Evolutionary conservation across 2,797 vertebrate genomes (phyloP).

Genomic region (Orestias chungarensis): DNA sequence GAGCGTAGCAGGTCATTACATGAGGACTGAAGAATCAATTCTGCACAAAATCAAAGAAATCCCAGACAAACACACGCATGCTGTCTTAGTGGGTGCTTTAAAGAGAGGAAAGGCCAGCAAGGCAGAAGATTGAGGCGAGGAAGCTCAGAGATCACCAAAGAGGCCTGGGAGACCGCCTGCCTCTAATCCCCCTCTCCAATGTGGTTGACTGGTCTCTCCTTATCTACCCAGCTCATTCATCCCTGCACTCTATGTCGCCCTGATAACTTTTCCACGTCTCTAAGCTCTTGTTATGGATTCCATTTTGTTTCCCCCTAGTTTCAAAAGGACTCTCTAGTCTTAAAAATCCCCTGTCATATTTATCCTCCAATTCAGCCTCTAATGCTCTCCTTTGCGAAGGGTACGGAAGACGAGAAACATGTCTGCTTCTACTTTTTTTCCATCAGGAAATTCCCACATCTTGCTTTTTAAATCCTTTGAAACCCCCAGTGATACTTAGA

Average conservation of each 20-base stretch:
- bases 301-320: slow-evolving; percentile 21
- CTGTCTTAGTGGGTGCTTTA: slow-evolving; percentile 15
- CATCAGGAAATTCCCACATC: slow-evolving; percentile 6
- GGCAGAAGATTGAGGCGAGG: slow-evolving; percentile 13
- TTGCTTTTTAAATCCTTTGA: slow-evolving; percentile 29
- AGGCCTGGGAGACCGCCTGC: slow-evolving; percentile 17
- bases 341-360: slow-evolving; percentile 7
- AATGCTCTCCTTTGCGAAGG: slow-evolving; percentile 4
- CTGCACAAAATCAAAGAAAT: slow-evolving; percentile 6
- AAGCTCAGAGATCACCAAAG: slow-evolving; percentile 40
- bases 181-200: slow-evolving; percentile 48
- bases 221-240: not conserved
- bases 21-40: slow-evolving; percentile 27
- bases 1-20: slow-evolving; percentile 45
- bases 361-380: not conserved
- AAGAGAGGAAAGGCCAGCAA: slow-evolving; percentile 24
- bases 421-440: slow-evolving; percentile 3
- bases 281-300: slow-evolving; percentile 59
- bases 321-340: slow-evolving; percentile 14
- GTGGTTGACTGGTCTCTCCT: slow-evolving; percentile 6
- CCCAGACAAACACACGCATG: slow-evolving; percentile 6
- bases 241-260: slow-evolving; percentile 16
- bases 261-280: slow-evolving; percentile 43
- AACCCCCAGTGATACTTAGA: slow-evolving; percentile 30
- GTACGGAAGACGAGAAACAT: slow-evolving; percentile 2